Evolutionary conservation across 2,113 vertebrate species (phyloP).

Genomic region (Pseudopodoces humilis): DNA sequence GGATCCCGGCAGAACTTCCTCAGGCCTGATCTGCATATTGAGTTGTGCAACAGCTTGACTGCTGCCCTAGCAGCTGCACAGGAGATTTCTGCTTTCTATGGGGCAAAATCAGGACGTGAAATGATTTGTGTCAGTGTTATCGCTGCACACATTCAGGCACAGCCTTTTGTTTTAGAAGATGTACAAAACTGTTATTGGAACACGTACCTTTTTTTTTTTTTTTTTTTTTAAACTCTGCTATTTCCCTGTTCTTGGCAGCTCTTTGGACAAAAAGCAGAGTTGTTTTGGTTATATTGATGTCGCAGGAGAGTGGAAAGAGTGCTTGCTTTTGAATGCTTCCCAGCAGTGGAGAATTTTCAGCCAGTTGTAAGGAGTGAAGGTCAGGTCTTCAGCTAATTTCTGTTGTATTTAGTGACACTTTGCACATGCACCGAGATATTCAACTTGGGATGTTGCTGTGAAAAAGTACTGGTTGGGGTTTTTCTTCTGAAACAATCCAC

Average conservation of each 20-base stretch:
- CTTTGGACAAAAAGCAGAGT: neutral
- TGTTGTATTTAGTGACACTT: neutral
- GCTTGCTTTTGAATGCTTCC: neutral
- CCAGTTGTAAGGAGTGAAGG: neutral
- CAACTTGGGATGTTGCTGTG: neutral
- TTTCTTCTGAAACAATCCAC: neutral
- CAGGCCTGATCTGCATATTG: conserved; percentile 10
- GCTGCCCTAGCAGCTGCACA: neutral
- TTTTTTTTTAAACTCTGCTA: neutral
- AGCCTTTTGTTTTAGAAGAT: neutral
- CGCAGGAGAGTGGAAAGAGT: neutral
- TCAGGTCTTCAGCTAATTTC: neutral
- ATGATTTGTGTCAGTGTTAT: neutral
- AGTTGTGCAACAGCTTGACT: neutral
- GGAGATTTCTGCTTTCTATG: neutral
- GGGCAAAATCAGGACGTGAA: neutral
- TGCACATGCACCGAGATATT: neutral
- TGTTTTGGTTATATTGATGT: neutral
- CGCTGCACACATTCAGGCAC: neutral
- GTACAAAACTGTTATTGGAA: neutral
- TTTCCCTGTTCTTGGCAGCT: neutral
- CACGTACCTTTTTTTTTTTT: neutral
- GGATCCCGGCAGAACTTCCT: conserved; percentile 33
- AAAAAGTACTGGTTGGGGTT: neutral
- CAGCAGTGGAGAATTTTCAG: neutral